Evolutionary conservation across 2,797 vertebrate genomes (phyloP).

Genomic region (Xerus rutilus): DNA sequence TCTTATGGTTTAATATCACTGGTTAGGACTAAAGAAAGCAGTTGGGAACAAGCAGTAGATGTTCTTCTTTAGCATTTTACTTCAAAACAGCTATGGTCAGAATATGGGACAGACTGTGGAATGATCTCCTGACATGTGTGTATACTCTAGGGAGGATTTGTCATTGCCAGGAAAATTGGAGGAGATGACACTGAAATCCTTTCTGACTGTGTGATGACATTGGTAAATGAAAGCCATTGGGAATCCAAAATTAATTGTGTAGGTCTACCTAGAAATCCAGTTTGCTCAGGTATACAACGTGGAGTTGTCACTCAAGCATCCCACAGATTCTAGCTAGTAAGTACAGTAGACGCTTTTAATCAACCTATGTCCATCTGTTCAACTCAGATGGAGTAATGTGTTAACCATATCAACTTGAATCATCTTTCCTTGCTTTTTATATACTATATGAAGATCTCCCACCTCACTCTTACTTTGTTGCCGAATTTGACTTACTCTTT

Average conservation of each 20-base stretch:
- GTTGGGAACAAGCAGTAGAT: not conserved
- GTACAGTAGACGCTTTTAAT: not conserved
- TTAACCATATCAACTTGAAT: not conserved
- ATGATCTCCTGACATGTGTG: not conserved
- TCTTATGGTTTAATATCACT: not conserved
- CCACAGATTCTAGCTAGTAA: not conserved
- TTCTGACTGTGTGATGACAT: not conserved
- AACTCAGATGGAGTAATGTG: not conserved
- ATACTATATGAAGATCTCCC: not conserved
- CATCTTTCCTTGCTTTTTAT: not conserved
- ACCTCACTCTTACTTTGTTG: not conserved
- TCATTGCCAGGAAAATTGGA: not conserved
- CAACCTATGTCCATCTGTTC: not conserved
- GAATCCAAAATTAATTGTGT: not conserved
- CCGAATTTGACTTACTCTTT: slow-evolving; percentile 14
- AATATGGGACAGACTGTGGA: not conserved
- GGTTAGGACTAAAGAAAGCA: not conserved
- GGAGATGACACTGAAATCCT: not conserved
- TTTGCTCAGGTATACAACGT: not conserved
- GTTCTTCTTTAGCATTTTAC: not conserved
- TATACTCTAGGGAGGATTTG: not conserved
- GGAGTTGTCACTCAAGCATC: not conserved
- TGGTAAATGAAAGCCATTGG: not conserved
- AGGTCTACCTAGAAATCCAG: slow-evolving; percentile 36
- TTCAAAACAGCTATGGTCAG: not conserved